Evolutionary conservation across 2,113 vertebrate genomes (phyloP).

Genomic region (Esox niger): DNA sequence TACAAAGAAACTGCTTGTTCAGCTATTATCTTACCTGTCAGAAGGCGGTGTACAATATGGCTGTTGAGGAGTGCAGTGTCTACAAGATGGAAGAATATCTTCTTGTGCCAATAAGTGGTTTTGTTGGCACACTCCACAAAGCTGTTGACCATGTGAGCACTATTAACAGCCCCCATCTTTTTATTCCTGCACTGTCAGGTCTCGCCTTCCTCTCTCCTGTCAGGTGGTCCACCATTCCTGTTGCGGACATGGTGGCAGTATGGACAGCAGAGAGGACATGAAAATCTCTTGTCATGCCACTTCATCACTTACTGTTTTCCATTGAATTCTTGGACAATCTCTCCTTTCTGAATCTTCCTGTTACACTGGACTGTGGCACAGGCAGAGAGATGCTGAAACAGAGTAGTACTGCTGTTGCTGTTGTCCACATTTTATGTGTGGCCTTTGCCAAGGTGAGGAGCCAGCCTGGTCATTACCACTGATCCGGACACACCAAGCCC

Average conservation of each 20-base stretch:
- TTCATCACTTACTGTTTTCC: not conserved
- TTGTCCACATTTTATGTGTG: not conserved
- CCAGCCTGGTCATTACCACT: not conserved
- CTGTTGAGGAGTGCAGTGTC: slow-evolving; percentile 12
- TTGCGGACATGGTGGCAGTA: no score
- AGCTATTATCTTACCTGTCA: not conserved
- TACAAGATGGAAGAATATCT: slow-evolving; percentile 16
- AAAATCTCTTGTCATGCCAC: slow-evolving; percentile 3
- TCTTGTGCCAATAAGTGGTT: slow-evolving; percentile 15
- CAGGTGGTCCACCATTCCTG: no score
- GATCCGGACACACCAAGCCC: not conserved
- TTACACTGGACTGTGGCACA: not conserved
- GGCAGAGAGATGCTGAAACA: not conserved
- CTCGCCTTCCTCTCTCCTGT: slow-evolving; percentile 10
- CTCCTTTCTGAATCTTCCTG: not conserved
- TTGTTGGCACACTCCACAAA: slow-evolving; percentile 17
- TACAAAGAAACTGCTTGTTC: not conserved
- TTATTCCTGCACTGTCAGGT: slow-evolving; percentile 7
- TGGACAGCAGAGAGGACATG: not conserved
- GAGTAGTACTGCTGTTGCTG: not conserved
- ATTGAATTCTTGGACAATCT: no score
- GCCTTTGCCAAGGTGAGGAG: not conserved
- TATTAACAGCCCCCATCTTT: slow-evolving; percentile 17
- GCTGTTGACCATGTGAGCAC: slow-evolving; percentile 15
- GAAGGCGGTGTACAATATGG: not conserved